A percentile compares a stretch with the other conserved stretches of the same genome.
Evolutionary conservation across 2,888 invertebrate species (phyloP).

Genomic region (Rapana venosa): DNA sequence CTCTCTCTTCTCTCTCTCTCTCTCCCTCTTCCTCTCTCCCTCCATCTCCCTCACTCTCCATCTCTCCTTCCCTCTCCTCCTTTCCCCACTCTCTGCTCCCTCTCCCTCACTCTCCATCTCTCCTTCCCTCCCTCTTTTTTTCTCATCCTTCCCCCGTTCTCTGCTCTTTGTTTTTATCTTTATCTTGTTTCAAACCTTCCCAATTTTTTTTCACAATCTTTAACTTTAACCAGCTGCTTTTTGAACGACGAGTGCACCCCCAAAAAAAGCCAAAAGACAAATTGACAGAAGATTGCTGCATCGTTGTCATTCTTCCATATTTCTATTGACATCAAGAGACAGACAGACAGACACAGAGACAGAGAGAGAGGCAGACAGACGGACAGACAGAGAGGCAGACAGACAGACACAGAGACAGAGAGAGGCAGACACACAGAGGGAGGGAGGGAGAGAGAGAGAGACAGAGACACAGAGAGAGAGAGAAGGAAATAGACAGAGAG

Average conservation of each 20-base stretch:
- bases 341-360: too few species aligned
- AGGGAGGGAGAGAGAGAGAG: not conserved
- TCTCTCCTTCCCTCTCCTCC: not conserved
- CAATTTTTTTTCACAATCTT: not conserved
- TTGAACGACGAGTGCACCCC: not conserved
- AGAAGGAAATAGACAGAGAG: not conserved
- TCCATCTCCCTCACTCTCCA: not conserved
- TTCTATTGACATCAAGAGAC: too few species aligned
- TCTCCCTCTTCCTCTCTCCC: constrained; percentile 13
- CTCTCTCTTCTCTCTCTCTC: not conserved
- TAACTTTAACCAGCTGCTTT: not conserved
- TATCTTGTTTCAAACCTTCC: not conserved
- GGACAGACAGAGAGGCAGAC: not conserved
- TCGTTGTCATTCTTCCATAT: too few species aligned
- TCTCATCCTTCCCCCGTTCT: too few species aligned
- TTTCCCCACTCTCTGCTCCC: not conserved
- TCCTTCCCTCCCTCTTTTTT: not conserved
- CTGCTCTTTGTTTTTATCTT: not conserved
- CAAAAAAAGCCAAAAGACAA: not conserved
- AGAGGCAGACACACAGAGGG: not conserved
- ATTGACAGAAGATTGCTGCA: too few species aligned
- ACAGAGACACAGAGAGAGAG: not conserved
- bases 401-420: not conserved
- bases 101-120: constrained; percentile 1
- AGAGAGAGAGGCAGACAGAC: not conserved